Evolutionary conservation across 2,113 vertebrate genomes (phyloP), one percentile per base, ranked within the genome.

Genomic region (Oostethus manadensis): DNA sequence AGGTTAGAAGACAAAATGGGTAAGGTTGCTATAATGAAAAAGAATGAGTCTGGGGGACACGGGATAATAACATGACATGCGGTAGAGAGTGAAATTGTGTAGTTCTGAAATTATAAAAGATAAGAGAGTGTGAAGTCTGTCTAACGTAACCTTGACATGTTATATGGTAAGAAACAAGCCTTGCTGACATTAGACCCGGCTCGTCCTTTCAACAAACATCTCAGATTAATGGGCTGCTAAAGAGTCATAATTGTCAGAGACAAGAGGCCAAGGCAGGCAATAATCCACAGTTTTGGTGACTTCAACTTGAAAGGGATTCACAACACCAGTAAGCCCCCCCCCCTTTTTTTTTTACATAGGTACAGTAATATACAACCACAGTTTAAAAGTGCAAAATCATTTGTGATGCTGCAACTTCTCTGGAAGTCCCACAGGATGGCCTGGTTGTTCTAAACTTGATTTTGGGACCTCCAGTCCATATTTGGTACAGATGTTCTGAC

Each of bases 151-250:
- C 81, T 72, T 77, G 81, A 87, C 82, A 83, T 88, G 84, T 66
- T 53, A 33, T 33, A 7, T 33, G 29, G 29, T 33, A 33, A 33
- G 29, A 33, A 7, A 33, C 29, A 33, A 33, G 29, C 7, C 29
- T 33, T 42, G 15, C 54, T n/a, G 74, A 90, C 88, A 89, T 90
- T 87, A 88, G 88, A 90, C 88, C 85, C 79, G 89, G 77, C 88
- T 87, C 76, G 85, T 78, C 77, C 82, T 87, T 88, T 89, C 82
- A 80, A 80, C 85, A 89, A 90, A 89, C 87, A 89, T 88, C 83
- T 77, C 71, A 63, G 76, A 89, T 91, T 89, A 90, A 89, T 87
- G 64, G 78, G 82, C 78, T 84, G 84, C 86, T 68, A 80, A 79
- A 71, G 86, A 85, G 87, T 86, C 90, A 89, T 88, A 87, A 84